A percentile compares a stretch with the other conserved stretches of the same genome.
Evolutionary conservation across 2,113 vertebrate species (phyloP).

Genomic region (Apteryx mantelli): DNA sequence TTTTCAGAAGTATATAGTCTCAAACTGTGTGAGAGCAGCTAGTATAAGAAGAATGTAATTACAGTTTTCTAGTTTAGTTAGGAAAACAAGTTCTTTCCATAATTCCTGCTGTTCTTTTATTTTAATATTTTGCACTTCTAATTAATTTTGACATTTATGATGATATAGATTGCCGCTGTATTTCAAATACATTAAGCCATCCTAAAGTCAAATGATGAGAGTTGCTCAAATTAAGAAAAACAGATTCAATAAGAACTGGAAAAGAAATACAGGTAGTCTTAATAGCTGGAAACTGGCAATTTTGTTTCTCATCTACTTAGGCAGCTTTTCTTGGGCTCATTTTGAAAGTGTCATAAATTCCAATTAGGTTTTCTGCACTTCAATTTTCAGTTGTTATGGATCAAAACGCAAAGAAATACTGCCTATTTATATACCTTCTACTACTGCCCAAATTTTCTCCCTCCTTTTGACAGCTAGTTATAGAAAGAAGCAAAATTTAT

Average conservation of each 20-base stretch:
- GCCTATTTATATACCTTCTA: neutral
- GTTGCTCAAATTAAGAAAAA: neutral
- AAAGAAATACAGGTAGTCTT: neutral
- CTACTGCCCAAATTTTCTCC: neutral
- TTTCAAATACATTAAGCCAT: slow-evolving; percentile 33
- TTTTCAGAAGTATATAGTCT: neutral
- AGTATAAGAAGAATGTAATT: slow-evolving; percentile 15
- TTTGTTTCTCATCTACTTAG: neutral
- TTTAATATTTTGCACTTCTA: slow-evolving; percentile 27
- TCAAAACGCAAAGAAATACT: neutral
- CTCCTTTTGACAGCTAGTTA: neutral
- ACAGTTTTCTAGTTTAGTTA: neutral
- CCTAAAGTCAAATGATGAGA: neutral
- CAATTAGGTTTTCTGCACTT: neutral
- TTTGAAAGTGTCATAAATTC: neutral
- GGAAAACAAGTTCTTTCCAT: slow-evolving; percentile 1
- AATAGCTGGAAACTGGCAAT: neutral
- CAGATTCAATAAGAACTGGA: neutral
- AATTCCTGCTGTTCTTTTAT: neutral
- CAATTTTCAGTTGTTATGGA: neutral
- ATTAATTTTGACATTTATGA: slow-evolving; percentile 30
- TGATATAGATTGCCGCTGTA: neutral
- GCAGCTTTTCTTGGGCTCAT: neutral
- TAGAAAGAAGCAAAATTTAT: neutral
- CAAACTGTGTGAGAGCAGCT: slow-evolving; percentile 11